phyloP scores from a whole-genome alignment of 2,888 invertebrate genomes.

The Blomia tropicalis region DNA sequence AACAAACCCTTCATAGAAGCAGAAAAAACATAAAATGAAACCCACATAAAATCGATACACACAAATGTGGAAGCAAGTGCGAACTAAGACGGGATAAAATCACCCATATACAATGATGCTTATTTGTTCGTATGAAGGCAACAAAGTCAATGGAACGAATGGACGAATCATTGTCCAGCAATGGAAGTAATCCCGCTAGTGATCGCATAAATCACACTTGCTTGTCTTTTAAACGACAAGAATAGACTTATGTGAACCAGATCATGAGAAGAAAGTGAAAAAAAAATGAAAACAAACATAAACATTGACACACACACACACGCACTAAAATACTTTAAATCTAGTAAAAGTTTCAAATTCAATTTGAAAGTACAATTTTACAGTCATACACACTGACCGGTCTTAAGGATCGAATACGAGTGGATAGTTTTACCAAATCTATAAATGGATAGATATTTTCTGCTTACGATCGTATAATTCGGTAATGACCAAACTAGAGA shows the following conservation, averaged over 20 bases:
- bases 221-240: neutral
- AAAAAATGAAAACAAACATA: neutral
- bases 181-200: conserved; percentile 2
- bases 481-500: neutral
- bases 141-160: too few relatives aligned
- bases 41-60: neutral
- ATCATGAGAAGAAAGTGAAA: neutral
- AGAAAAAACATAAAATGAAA: neutral
- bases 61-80: too few relatives aligned
- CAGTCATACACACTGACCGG: neutral
- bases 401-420: neutral
- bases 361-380: conserved; percentile 3
- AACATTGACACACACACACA: neutral
- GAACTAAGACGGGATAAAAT: too few relatives aligned
- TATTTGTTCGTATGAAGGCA: too few relatives aligned
- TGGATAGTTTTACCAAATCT: neutral
- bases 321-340: neutral
- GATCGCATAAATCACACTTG: conserved; percentile 10
- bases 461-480: conserved; percentile 12
- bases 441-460: neutral
- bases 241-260: neutral
- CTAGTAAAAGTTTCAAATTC: conserved; percentile 1
- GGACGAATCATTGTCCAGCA: conserved; percentile 5
- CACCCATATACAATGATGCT: too few relatives aligned
- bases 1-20: too few relatives aligned